Percentiles rank a stretch among this genome's conserved stretches.
Evolutionary conservation across 2,797 vertebrate species (phyloP).

Genomic region (Spinibarbus caldwelli): DNA sequence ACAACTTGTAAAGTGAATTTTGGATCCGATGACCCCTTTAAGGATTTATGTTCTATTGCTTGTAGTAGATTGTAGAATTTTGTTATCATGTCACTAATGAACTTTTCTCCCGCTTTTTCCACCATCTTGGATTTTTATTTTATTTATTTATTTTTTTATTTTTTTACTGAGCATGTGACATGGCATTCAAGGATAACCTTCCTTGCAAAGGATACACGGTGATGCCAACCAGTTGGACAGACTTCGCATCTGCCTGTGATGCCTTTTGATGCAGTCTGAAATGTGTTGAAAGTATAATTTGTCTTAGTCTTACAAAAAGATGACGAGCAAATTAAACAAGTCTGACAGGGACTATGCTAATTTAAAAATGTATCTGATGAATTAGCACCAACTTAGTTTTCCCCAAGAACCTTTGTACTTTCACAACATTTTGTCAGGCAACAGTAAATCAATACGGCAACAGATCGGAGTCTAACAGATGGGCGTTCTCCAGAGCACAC

Average conservation of each 20-base stretch:
- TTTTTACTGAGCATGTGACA: not conserved
- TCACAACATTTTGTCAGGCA: not conserved
- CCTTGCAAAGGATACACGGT: not conserved
- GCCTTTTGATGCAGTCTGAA: not conserved
- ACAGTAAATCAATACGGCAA: conserved; percentile 13
- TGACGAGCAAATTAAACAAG: not conserved
- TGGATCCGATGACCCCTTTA: too few relatives aligned
- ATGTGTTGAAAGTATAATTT: not conserved
- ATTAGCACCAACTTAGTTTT: not conserved
- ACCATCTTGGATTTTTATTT: not conserved
- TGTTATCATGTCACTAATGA: too few relatives aligned
- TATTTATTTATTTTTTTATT: not conserved
- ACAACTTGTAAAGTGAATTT: too few relatives aligned
- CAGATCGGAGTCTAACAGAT: not conserved
- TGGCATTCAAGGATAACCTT: not conserved
- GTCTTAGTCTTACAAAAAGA: conserved; percentile 5
- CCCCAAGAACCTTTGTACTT: not conserved
- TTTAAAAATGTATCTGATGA: not conserved
- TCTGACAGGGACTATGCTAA: not conserved
- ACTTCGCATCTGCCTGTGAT: not conserved
- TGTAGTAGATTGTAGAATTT: too few relatives aligned
- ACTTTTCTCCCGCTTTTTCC: not conserved
- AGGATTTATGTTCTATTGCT: too few relatives aligned
- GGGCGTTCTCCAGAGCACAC: not conserved
- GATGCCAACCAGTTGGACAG: not conserved